These are phyloP conservation scores for Linhomoeus sp. DNA, from an alignment of 2,888 invertebrate species.

Conservation along the genomic window DNA sequence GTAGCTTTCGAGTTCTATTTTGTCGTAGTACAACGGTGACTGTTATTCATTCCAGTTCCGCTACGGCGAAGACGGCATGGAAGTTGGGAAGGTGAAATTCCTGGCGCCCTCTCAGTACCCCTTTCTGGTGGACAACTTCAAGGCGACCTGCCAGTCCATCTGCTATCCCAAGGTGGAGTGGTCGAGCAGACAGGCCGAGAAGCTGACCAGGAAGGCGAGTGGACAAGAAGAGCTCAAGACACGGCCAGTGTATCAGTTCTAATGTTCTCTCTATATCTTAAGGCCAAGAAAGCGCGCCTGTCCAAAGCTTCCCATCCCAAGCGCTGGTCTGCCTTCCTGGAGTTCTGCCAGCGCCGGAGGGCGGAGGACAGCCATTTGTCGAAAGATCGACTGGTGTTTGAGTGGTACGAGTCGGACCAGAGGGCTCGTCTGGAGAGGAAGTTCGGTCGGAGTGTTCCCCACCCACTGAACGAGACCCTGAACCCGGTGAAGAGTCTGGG, in stretches of 20 bases:
- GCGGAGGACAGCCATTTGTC: conserved; percentile 6
- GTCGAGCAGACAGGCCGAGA: conserved; percentile 1
- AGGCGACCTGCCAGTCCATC: conserved; percentile 6
- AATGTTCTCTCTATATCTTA: too few relatives aligned
- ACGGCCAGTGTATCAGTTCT: too few relatives aligned
- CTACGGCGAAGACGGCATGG: conserved; percentile 69
- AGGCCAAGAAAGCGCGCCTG: too few relatives aligned
- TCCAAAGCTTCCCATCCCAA: too few relatives aligned
- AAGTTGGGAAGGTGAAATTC: conserved; percentile 66
- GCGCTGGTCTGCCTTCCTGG: conserved; percentile 11
- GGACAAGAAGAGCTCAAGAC: too few relatives aligned
- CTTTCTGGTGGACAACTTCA: conserved; percentile 58
- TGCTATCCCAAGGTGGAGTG: conserved; percentile 35
- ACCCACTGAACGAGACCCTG: conserved; percentile 49
- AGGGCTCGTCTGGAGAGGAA: conserved; percentile 9
- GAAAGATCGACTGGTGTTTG: conserved; percentile 8
- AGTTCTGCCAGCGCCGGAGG: conserved; percentile 9
- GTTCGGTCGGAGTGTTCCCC: conserved; percentile 2
- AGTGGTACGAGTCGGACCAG: conserved; percentile 14
- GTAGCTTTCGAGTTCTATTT: too few relatives aligned
- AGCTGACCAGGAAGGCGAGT: conserved; percentile 38
- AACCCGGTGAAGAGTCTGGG: conserved; percentile 59
- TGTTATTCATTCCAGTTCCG: too few relatives aligned
- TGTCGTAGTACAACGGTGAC: too few relatives aligned
- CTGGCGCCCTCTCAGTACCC: conserved; percentile 51